phyloP scores from a whole-genome alignment of 1,140 invertebrate genomes.

The Ceratitis capitata region DNA sequence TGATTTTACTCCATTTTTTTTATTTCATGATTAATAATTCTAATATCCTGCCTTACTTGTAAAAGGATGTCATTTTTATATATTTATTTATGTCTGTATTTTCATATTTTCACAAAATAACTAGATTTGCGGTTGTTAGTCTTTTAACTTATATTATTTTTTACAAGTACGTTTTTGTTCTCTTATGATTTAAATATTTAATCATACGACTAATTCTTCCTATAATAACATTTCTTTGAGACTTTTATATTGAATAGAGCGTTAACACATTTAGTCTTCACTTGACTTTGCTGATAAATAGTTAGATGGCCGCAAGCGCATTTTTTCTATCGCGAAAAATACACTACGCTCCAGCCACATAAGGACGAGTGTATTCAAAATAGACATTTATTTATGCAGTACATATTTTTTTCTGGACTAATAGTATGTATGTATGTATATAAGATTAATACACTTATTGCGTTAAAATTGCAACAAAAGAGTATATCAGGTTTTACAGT shows the following conservation, averaged over 20 bases:
- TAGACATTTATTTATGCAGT: slow-evolving; percentile 16
- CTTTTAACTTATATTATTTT: background rate
- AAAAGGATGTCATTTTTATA: slow-evolving; percentile 8
- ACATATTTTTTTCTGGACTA: background rate
- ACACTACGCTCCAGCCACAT: background rate
- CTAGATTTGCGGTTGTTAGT: slow-evolving; percentile 15
- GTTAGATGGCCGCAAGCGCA: background rate
- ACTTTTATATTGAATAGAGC: background rate
- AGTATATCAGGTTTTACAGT: slow-evolving; percentile 29
- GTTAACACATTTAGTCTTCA: slow-evolving; percentile 24
- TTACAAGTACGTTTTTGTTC: background rate
- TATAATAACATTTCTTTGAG: background rate
- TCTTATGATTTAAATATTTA: slow-evolving; percentile 10
- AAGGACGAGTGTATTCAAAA: slow-evolving; percentile 29
- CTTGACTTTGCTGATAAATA: slow-evolving; percentile 25
- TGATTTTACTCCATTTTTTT: too few species aligned
- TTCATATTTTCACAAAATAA: background rate
- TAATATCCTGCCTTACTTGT: background rate
- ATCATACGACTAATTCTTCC: background rate
- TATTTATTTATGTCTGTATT: background rate
- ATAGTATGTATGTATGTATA: too few species aligned
- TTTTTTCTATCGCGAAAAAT: background rate
- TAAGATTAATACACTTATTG: background rate
- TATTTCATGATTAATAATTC: background rate
- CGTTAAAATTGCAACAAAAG: slow-evolving; percentile 4